Evolutionary conservation across 2,888 invertebrate species (phyloP), one percentile per base, ranked within the genome.

Genomic region (Bugulina stolonifera): DNA sequence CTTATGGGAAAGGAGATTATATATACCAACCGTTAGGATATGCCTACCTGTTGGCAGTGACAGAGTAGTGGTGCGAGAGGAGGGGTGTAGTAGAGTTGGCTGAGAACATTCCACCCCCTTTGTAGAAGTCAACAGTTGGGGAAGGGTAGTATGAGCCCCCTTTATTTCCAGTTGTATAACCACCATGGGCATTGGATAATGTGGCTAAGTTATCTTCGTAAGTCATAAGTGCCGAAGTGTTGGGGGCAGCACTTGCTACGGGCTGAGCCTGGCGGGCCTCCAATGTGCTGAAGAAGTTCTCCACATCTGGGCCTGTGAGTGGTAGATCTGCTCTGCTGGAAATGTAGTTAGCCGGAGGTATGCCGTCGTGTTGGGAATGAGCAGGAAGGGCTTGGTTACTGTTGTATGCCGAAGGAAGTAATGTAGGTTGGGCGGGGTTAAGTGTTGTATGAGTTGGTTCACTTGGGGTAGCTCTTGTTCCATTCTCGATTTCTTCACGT

Each of bases 201-300:
- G 64, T 64, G 18, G 64, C 64, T 32, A 64, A 32, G 32, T 32
- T 64, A 5, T 64, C 64, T n/a, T 64, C 64, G n/a, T 64, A 64
- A 10, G 27, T 29, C 32, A 64, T 64, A 14, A 64, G 27, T 32
- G 64, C 3, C 5, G 5, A 5, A 29, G 64, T 32, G 64, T 34
- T 64, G 3, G 27, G 64, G 5, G 64, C 10, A 14, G 27, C 27
- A 18, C 14, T 64, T 14, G n/a, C 32, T 10, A n/a, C 32, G 5
- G 25, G 23, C 32, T 64, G 64, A 64, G 32, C 32, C n/a, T 1
- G 10, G 2, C 64, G 64, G 14, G 27, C 14, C 25, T 64, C 64
- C 32, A 64, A 32, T 25, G 29, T 32, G 32, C 64, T 27, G 27
- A 64, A 64, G 27, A 64, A 64, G 64, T 32, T 64, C 14, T 64